A percentile compares a stretch with the other conserved stretches of the same genome.
Conservation (phyloP, 2,888 invertebrate genomes). For the Clusia tigrina region DNA sequence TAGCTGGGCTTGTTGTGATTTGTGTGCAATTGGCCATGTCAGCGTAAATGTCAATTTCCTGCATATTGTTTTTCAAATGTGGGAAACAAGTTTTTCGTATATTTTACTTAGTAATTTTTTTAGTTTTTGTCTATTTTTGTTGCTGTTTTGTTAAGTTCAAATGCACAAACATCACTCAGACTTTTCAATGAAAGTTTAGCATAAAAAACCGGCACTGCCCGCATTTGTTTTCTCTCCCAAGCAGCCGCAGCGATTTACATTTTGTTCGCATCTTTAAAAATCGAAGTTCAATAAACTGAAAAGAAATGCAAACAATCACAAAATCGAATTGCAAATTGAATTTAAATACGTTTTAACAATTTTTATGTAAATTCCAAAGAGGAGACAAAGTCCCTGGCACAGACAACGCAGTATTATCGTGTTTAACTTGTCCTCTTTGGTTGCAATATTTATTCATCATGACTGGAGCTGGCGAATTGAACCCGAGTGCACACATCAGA, state of each 20-base stretch:
- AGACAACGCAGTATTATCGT: no score
- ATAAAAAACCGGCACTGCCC: no score
- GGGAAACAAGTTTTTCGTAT: neutral
- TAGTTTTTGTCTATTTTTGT: no score
- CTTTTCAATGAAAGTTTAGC: no score
- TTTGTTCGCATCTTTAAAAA: neutral
- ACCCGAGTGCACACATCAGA: no score
- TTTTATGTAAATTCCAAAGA: neutral
- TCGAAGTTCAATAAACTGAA: neutral
- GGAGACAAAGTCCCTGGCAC: no score
- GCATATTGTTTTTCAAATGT: neutral
- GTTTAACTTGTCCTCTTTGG: neutral
- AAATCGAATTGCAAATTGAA: neutral
- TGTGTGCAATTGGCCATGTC: slow-evolving; percentile 1
- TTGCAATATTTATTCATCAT: neutral
- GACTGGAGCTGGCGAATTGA: no score
- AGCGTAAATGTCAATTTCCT: slow-evolving; percentile 15
- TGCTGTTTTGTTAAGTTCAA: no score
- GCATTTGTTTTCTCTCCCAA: no score
- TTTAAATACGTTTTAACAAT: neutral
- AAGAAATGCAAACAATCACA: neutral
- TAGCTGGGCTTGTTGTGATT: neutral
- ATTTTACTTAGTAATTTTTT: neutral
- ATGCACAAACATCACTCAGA: no score
- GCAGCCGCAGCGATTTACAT: neutral